These are phyloP conservation scores for Heloderma charlesbogerti DNA, from an alignment of 2,113 vertebrate genomes.

Conservation along the genomic window DNA sequence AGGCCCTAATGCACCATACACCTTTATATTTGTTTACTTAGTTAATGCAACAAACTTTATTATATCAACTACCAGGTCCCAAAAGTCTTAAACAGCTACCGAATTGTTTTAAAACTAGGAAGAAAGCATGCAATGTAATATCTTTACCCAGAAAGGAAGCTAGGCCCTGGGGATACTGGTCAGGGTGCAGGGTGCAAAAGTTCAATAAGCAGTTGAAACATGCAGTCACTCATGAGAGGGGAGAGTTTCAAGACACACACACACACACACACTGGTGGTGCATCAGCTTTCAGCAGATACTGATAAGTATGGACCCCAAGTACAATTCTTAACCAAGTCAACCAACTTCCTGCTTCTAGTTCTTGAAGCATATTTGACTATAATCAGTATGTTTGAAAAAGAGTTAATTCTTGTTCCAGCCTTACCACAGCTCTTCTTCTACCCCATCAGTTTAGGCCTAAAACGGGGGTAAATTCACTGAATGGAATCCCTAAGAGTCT, in stretches of 20 bases:
- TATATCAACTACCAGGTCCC: background rate
- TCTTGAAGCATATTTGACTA: background rate
- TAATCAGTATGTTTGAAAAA: background rate
- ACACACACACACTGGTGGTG: background rate
- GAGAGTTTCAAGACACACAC: background rate
- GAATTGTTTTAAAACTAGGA: constrained; percentile 1
- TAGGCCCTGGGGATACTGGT: background rate
- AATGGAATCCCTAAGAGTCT: background rate
- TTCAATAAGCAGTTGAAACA: background rate
- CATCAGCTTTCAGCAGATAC: background rate
- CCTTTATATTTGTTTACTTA: background rate
- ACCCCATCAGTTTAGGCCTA: background rate
- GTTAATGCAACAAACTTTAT: background rate
- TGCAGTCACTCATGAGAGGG: background rate
- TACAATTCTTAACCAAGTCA: background rate
- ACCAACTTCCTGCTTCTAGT: background rate
- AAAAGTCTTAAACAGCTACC: background rate
- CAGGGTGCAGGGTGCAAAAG: background rate
- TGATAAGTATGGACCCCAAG: background rate
- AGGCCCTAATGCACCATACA: background rate
- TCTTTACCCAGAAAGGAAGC: background rate
- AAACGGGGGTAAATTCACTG: background rate
- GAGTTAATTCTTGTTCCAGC: background rate
- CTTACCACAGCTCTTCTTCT: background rate
- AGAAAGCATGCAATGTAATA: background rate